phyloP scores from a whole-genome alignment of 2,888 invertebrate species.

The Eristalis pertinax region DNA sequence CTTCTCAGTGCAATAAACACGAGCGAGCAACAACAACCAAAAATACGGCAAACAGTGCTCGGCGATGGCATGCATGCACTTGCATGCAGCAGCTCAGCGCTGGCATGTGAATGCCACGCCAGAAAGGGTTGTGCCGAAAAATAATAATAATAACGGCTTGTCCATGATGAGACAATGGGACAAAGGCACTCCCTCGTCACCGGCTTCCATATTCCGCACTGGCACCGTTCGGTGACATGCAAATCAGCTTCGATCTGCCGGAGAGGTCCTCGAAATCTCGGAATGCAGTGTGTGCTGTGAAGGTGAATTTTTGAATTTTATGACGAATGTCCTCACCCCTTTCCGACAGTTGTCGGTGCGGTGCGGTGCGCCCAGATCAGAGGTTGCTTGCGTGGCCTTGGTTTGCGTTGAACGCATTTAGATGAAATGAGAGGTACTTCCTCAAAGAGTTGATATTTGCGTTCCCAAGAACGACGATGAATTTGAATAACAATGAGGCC shows the following conservation, averaged over 20 bases:
- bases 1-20: slow-evolving; percentile 63
- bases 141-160: slow-evolving; percentile 65
- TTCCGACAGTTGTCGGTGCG: not conserved
- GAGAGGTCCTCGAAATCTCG: not conserved
- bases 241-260: slow-evolving; percentile 38
- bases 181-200: slow-evolving; percentile 14
- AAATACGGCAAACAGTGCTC: not conserved
- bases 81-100: slow-evolving; percentile 20
- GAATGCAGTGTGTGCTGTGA: not conserved
- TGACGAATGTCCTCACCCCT: slow-evolving; percentile 47
- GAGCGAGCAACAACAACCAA: not conserved
- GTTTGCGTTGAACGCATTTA: slow-evolving; percentile 51
- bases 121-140: slow-evolving; percentile 54
- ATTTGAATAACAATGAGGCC: slow-evolving; percentile 49
- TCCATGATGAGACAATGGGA: slow-evolving; percentile 59
- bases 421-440: slow-evolving; percentile 34
- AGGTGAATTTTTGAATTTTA: slow-evolving; percentile 45
- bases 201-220: slow-evolving; percentile 36
- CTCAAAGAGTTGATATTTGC: slow-evolving; percentile 49
- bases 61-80: slow-evolving; percentile 30
- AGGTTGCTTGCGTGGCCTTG: slow-evolving; percentile 30
- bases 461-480: slow-evolving; percentile 27
- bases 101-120: slow-evolving; percentile 40
- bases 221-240: slow-evolving; percentile 62
- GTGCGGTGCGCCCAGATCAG: not conserved